Conservation (phyloP, 2,797 vertebrate species). For the Kryptolebias ocellatus region DNA sequence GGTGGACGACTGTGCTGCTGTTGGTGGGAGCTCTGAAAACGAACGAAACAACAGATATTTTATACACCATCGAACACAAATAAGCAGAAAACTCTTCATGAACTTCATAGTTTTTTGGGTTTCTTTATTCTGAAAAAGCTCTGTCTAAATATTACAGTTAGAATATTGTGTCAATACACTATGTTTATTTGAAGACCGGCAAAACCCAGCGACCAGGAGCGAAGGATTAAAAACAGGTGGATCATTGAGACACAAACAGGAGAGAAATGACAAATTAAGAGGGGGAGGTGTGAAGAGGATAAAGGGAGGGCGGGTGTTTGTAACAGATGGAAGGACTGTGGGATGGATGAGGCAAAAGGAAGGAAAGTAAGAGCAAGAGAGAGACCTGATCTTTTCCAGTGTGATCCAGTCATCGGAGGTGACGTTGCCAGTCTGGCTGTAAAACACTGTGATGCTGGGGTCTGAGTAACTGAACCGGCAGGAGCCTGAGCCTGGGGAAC, state of each 20-base stretch:
- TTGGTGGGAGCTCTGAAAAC: constrained; percentile 91
- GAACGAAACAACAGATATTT: background rate
- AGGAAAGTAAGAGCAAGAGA: constrained; percentile 65
- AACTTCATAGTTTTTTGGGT: no score
- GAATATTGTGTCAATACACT: constrained; percentile 19
- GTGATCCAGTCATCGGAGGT: constrained; percentile 91
- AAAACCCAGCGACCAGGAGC: constrained; percentile 30
- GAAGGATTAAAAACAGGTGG: constrained; percentile 50
- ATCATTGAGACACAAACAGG: constrained; percentile 50
- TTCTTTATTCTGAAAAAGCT: background rate
- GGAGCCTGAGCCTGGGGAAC: constrained; percentile 89
- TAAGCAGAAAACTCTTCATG: background rate
- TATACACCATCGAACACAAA: background rate
- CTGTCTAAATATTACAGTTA: constrained; percentile 5
- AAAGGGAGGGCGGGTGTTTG: constrained; percentile 52
- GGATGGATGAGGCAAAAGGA: constrained; percentile 44
- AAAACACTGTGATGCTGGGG: constrained; percentile 92
- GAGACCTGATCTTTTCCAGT: constrained; percentile 94
- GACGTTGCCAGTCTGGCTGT: constrained; percentile 78
- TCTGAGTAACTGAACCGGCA: constrained; percentile 97
- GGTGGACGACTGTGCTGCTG: constrained; percentile 92
- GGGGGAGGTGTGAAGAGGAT: constrained; percentile 64
- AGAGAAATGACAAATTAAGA: constrained; percentile 65
- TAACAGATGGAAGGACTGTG: constrained; percentile 62
- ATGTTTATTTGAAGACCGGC: constrained; percentile 25